Base-by-base conservation (phyloP, 2,888 invertebrate genomes). In the Aplocera efformata region DNA sequence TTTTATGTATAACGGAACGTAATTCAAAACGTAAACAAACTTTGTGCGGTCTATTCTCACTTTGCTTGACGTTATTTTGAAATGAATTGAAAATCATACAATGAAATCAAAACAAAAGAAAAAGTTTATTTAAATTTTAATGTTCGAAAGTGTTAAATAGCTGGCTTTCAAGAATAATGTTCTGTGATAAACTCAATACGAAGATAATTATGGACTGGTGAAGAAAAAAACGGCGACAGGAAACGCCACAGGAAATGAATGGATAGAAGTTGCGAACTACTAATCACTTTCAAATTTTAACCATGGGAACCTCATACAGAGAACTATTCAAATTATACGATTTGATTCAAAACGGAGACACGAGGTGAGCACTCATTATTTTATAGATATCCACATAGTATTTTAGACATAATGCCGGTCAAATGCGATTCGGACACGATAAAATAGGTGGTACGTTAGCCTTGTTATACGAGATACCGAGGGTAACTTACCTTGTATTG, bases 271-370 rank as follows among this genome's bases (percentile, higher is more conserved):
- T 69, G 67, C 67, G 66, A 68, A 65, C 63, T 60, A 51, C 68
- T 73, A 75, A 63, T 63, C 58, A 59, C 62, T 63, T 63, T 67
- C 56, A 63, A 65, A 50, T 43, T 40, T 48, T 58, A 61, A 68
- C 58, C 62, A 86, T 86, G 85, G 81, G 79, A 50, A 73, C 83
- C 33, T 62, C 75, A 49, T 85, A 79, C 58, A 79, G 70, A 56
- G 81, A 83, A 51, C 65, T 85, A 34, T 88, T 86, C 60, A 89
- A 91, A 56, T 71, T 92, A 23, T 91, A 91, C 60, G 92, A 92
- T 71, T 89, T 91, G 32, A 89, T 92, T 43, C 92, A 92, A 69
- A 90, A 90, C 63, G 90, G 89, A 42, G 88, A 91, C 65, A 71
- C 89, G 49, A 86, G 88, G 92, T 92, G 85, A 58, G 74, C 73